Base-by-base conservation (phyloP, 2,113 vertebrate genomes). In the Leptobrachium ailaonicum region DNA sequence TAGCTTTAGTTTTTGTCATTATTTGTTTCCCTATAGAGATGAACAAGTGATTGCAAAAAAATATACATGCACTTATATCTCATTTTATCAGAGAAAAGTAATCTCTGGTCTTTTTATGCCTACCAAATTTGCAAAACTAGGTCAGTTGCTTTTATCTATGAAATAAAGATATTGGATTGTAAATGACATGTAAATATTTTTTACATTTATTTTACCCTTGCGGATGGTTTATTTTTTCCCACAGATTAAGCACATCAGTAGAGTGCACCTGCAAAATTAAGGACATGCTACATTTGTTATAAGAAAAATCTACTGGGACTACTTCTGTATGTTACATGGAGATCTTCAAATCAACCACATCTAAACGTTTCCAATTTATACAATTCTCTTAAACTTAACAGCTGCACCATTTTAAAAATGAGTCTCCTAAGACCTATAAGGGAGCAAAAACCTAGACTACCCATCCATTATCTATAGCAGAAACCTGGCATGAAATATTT, bases 361-460 rank as follows among this genome's bases (percentile, higher is more conserved):
- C 53, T 68, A 85, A 88, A 86, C 85, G 8, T 82, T 84, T 88
- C 76, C 79, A 88, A 86, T 89, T 89, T 85, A 86, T 87, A 82
- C 87, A 90, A 91, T 88, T 92, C 84, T 87, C 85, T 90, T 88
- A 90, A 89, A 92, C 62, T 85, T 92, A 94, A 92, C 90, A 95
- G 90, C 89, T 92, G 90, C 86, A 92, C 92, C 82, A 44, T 92
- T 90, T 92, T 86, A 89, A 79, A 85, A 91, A 94, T 88, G 85
- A 87, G 86, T 87, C 90, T 92, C 89, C 45, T 73, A 88, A 90
- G 91, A 87, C 88, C 86, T 84, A 92, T 90, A 83, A 86, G 60
- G 86, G 87, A 86, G 88, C 83, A 89, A 93, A 90, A 85, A 86
- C 84, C 53, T 83, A 85, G 90, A 74, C 88, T 86, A 83, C 90